Evolutionary conservation across 1,140 invertebrate genomes (phyloP), one percentile per base, ranked within the genome.

Genomic region (Tetramorium simillimum): DNA sequence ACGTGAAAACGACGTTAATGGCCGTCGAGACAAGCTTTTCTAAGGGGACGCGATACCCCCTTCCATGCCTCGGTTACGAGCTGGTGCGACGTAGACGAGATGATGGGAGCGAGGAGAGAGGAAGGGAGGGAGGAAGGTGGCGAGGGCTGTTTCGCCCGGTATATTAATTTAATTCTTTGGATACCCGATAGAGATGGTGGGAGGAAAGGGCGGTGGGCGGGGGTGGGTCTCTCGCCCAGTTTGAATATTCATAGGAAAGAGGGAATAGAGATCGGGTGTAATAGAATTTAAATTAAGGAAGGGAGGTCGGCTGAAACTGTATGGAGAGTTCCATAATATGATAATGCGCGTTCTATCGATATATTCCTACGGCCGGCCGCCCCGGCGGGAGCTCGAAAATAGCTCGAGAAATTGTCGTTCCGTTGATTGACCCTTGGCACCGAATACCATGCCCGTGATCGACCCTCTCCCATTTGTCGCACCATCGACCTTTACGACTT

Each of bases 81-180:
- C 78, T 67, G 85, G 51, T 81, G 51, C 78, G 88, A 75, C 75
- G 62, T 67, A 89, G 86, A 85, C 82, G 72, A 88, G 62, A 85
- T 60, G 37, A 78, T 78, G 21, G 86, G 43, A 82, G 60, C n/a
- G 28, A 56, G 62, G 28, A 10, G 40, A 43, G n/a, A n/a, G 33
- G 56, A 49, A 33, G 43, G 24, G 24, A 24, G 56, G 12, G 69
- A 49, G 67, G 69, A 72, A 49, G 51, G 85, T 56, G 85, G 80
- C 69, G 89, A 89, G 86, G 90, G 90, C 91, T 94, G 94, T 94
- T 94, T 95, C 93, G 92, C 92, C 85, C 90, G 92, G 92, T 93
- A 94, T 95, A 95, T 94, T 95, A 95, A 95, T 95, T 94, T 94
- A 94, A 95, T 94, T 95, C 94, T 95, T 95, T 94, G 92, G 93